A percentile compares a stretch with the other conserved stretches of the same genome.
Evolutionary conservation across 1,140 invertebrate species (phyloP).

Genomic region (Ylistrum balloti): DNA sequence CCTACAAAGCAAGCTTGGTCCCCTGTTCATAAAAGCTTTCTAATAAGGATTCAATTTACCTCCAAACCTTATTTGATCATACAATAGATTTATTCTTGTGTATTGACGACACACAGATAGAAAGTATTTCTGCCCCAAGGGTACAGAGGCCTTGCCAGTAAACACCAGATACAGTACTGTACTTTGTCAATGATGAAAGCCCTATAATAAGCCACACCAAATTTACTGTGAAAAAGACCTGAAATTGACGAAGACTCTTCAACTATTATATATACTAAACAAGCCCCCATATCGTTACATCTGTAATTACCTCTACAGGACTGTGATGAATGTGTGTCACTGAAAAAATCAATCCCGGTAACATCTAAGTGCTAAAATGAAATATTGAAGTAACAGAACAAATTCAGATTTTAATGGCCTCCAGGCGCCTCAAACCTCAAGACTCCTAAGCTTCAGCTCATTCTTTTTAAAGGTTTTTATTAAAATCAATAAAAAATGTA

Average conservation of each 20-base stretch:
- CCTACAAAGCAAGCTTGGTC: slow-evolving; percentile 15
- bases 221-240: background rate
- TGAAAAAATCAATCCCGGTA: no score
- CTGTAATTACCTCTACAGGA: background rate
- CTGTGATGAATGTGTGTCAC: background rate
- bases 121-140: background rate
- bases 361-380: background rate
- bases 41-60: slow-evolving; percentile 35
- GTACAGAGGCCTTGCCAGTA: background rate
- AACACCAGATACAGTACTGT: slow-evolving; percentile 3
- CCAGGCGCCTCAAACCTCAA: no score
- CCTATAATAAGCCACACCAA: background rate
- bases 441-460: no score
- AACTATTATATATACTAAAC: background rate
- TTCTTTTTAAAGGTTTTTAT: no score
- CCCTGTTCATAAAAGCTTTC: slow-evolving; percentile 32
- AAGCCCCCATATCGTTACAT: background rate
- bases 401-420: no score
- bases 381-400: no score
- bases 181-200: background rate
- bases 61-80: background rate
- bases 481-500: no score
- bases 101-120: background rate
- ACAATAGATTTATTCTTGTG: slow-evolving; percentile 28
- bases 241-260: no score